Evolutionary conservation across 1,140 invertebrate species (phyloP).

Genomic region (Lepidurus couesii): DNA sequence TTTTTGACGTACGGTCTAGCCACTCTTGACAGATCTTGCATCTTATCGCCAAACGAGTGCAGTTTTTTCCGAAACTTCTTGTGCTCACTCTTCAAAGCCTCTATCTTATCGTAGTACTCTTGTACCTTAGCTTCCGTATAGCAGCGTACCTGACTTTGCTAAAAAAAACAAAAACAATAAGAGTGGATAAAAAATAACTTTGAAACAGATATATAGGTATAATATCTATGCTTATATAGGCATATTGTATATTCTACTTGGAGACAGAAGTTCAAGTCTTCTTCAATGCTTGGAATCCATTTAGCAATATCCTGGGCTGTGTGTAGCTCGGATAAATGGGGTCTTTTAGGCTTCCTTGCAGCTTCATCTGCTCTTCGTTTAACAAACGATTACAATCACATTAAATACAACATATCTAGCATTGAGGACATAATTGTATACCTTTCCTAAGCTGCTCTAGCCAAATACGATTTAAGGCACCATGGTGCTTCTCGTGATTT

Average conservation of each 20-base stretch:
- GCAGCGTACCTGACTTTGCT: not conserved
- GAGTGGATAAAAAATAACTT: not conserved
- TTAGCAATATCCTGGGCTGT: not conserved
- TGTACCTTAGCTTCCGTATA: not conserved
- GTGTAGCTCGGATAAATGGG: not conserved
- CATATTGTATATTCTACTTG: not conserved
- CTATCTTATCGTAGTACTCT: slow-evolving; percentile 13
- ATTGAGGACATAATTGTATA: not conserved
- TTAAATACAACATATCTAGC: not conserved
- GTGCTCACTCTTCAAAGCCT: not conserved
- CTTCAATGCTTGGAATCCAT: not conserved
- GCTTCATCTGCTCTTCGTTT: not conserved
- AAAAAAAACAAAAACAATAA: not conserved
- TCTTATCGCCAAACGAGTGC: not conserved
- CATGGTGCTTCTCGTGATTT: not conserved
- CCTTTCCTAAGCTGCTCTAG: not conserved
- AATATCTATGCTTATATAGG: not conserved
- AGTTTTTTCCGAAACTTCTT: not conserved
- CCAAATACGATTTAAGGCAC: not conserved
- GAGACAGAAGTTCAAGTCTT: not conserved
- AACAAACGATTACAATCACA: not conserved
- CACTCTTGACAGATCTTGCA: not conserved
- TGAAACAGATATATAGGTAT: too few species aligned
- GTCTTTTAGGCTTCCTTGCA: not conserved
- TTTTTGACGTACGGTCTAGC: not conserved